Evolutionary conservation across 2,797 vertebrate genomes (phyloP), one percentile per base, ranked within the genome.

Genomic region (Liasis olivaceus): DNA sequence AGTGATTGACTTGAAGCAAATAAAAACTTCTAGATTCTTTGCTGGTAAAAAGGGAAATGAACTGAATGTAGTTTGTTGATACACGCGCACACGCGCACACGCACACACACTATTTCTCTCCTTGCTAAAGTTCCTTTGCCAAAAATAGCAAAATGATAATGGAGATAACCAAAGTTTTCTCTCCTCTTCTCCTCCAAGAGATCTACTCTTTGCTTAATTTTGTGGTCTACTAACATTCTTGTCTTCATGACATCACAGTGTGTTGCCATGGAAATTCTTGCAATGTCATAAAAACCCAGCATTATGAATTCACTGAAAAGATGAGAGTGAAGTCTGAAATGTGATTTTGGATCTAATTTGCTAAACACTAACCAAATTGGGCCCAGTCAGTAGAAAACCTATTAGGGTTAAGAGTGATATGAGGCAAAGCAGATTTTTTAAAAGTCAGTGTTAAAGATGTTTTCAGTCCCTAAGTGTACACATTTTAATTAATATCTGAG

Each of bases 211-310:
- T 93, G 56, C 88, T 20, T 96, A 91, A 88, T 89, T 72, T 91
- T 93, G 42, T 93, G 94, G 69, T 93, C 84, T 92, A 94, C n/a
- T 84, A 94, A 72, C 89, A 63, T 36, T 86, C 36, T 85, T 88
- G 7, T 90, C n/a, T 92, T 91, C 90, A 89, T 58, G 60, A 95
- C 20, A 89, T 91, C 85, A 91, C 31, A 91, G 87, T 92, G 17
- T 93, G 3, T n/a, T 81, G n/a, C 92, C 90, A 92, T 89, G 88
- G 89, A 94, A 96, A 92, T 58, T 66, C 56, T 66, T 28, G n/a
- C 58, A 93, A 77, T 92, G 91, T 95, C 95, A 95, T 88, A 95
- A 92, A 92, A 85, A 93, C 7, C 86, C 87, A 91, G 85, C n/a
- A 58, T n/a, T 92, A 86, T 85, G 85, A 89, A 89, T 88, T 84